Conservation (phyloP, 2,113 vertebrate genomes). For the Catagonus wagneri region DNA sequence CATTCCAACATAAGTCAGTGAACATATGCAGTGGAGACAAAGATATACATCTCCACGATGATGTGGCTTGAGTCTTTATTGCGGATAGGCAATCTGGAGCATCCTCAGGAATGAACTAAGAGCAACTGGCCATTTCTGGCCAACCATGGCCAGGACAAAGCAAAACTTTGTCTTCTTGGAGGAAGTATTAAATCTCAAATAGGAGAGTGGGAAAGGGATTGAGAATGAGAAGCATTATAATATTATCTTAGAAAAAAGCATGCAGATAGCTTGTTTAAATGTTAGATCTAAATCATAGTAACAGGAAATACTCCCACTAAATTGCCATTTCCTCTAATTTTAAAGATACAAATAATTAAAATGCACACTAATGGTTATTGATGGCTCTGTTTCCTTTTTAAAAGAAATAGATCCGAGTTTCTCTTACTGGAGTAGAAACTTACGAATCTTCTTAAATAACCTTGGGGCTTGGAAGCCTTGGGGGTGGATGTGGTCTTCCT, state of each 20-base stretch:
- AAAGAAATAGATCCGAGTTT: conserved; percentile 82
- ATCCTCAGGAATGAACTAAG: conserved; percentile 4
- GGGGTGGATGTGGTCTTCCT: conserved; percentile 58
- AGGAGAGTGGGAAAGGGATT: neutral
- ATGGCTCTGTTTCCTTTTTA: conserved; percentile 75
- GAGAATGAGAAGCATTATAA: conserved; percentile 12
- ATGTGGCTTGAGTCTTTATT: neutral
- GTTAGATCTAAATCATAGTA: conserved; percentile 76
- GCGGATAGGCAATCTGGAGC: neutral
- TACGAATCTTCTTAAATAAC: conserved; percentile 60
- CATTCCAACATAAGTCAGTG: neutral
- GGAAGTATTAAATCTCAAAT: conserved; percentile 58
- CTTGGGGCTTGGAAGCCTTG: conserved; percentile 54
- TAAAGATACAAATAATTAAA: conserved; percentile 85
- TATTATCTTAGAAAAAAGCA: conserved; percentile 48
- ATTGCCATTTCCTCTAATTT: conserved; percentile 84
- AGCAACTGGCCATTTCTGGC: neutral
- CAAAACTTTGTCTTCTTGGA: conserved; percentile 52
- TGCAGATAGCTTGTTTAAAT: conserved; percentile 78
- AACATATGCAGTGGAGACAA: neutral
- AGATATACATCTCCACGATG: neutral
- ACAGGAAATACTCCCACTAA: conserved; percentile 80
- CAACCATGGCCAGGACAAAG: neutral
- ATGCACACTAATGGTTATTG: conserved; percentile 81
- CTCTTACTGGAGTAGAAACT: conserved; percentile 68